Percentiles rank a stretch among this genome's conserved stretches.
Conservation (phyloP, 2,888 invertebrate species). For the Diarsia brunnea region DNA sequence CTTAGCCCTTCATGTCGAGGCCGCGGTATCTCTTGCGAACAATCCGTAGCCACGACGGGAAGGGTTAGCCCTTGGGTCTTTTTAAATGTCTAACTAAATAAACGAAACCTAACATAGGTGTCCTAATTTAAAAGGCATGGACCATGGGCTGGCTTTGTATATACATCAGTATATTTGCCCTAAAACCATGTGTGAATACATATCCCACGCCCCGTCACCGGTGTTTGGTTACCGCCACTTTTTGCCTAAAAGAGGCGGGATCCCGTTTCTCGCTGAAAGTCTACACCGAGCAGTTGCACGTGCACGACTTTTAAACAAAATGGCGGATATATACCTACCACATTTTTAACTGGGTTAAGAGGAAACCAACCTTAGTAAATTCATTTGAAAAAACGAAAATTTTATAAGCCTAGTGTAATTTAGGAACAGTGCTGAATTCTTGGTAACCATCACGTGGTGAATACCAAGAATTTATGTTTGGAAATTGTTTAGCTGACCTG, state of each 20-base stretch:
- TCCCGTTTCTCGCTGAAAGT: constrained; percentile 86
- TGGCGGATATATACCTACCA: constrained; percentile 53
- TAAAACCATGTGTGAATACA: constrained; percentile 61
- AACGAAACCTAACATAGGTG: neutral
- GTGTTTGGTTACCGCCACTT: constrained; percentile 82
- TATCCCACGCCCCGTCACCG: constrained; percentile 71
- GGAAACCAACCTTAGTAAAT: neutral
- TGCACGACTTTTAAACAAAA: constrained; percentile 71
- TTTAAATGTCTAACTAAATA: too few species aligned
- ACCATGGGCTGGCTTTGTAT: neutral
- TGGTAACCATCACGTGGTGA: too few species aligned
- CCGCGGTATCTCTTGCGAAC: too few species aligned
- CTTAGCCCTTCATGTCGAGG: too few species aligned
- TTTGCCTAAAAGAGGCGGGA: constrained; percentile 85
- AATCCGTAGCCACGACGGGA: too few species aligned
- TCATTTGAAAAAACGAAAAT: neutral
- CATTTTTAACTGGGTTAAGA: constrained; percentile 21
- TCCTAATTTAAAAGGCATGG: neutral
- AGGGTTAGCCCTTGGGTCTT: too few species aligned
- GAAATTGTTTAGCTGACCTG: too few species aligned
- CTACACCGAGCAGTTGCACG: constrained; percentile 87
- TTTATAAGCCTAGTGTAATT: neutral
- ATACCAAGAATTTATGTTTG: too few species aligned
- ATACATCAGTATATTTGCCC: constrained; percentile 18
- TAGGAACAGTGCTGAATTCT: too few species aligned